These are phyloP conservation scores for Hypothenemus hampei DNA, from an alignment of 1,140 invertebrate genomes.

Conservation along the genomic window DNA sequence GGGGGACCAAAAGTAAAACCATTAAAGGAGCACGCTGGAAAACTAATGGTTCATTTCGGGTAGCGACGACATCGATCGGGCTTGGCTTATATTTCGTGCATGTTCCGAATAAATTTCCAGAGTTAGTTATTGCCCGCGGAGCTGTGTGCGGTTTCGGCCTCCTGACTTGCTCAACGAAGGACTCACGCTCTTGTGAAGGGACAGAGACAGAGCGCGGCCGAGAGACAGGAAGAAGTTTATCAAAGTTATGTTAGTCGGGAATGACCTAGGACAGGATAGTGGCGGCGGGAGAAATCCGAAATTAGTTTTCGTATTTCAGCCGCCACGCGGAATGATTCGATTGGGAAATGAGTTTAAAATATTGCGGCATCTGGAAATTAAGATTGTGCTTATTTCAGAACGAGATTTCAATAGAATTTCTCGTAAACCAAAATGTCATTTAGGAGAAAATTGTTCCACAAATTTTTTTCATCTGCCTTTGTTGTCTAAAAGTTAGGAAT, in stretches of 20 bases:
- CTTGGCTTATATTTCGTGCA: conserved; percentile 20
- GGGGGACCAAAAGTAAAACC: conserved; percentile 12
- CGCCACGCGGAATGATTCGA: no score
- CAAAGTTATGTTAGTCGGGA: conserved; percentile 3
- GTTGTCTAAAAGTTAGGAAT: no score
- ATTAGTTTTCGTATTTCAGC: no score
- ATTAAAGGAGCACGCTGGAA: conserved; percentile 18
- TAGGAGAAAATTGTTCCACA: no score
- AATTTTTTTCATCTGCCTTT: no score
- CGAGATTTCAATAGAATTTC: no score
- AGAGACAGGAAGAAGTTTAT: conserved; percentile 2
- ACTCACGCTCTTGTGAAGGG: no score
- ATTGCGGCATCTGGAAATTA: no score
- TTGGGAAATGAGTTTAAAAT: no score
- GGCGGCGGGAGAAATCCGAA: no score
- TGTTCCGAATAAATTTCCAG: conserved; percentile 18
- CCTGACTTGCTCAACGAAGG: conserved; percentile 1
- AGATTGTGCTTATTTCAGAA: no score
- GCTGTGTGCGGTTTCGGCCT: conserved; percentile 6
- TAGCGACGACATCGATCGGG: conserved; percentile 15
- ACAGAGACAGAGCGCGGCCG: background rate
- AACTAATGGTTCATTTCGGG: conserved; percentile 15
- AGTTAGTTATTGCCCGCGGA: conserved; percentile 10
- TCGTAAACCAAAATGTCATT: no score
- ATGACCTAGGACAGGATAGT: conserved; percentile 2